Evolutionary conservation across 2,113 vertebrate genomes (phyloP).

Genomic region (Piaya cayana): DNA sequence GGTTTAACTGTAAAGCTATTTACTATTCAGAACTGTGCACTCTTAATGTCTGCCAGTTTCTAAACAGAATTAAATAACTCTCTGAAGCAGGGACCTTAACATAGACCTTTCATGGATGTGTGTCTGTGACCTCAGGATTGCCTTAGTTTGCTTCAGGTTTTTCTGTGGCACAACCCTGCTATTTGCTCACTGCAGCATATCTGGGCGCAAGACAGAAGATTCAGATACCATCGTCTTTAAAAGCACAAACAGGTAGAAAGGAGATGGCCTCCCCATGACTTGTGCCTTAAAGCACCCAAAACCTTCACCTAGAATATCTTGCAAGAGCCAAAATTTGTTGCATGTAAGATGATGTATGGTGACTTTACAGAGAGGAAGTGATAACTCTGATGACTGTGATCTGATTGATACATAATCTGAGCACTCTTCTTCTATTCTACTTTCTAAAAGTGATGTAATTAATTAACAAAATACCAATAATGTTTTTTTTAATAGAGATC

Average conservation of each 20-base stretch:
- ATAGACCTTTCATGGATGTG: background rate
- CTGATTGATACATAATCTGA: background rate
- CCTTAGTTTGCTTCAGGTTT: background rate
- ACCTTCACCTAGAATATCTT: background rate
- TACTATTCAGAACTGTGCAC: background rate
- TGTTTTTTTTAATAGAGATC: background rate
- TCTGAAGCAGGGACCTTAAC: background rate
- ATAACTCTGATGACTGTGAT: background rate
- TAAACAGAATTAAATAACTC: background rate
- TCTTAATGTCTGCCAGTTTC: background rate
- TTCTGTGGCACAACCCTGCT: background rate
- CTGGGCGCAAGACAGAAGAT: background rate
- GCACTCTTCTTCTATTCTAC: background rate
- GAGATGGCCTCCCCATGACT: background rate
- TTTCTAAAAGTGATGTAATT: background rate
- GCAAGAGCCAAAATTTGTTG: background rate
- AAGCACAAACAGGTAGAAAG: background rate
- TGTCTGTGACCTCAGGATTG: background rate
- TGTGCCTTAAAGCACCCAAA: background rate
- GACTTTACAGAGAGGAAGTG: background rate
- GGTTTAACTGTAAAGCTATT: background rate
- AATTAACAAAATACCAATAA: background rate
- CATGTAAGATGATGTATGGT: rapidly evolving
- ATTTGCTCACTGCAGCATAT: background rate
- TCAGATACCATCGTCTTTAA: background rate